Evolutionary conservation across 23 tunicate genomes (phyloP).

Genomic region (Halocynthia aurantium): DNA sequence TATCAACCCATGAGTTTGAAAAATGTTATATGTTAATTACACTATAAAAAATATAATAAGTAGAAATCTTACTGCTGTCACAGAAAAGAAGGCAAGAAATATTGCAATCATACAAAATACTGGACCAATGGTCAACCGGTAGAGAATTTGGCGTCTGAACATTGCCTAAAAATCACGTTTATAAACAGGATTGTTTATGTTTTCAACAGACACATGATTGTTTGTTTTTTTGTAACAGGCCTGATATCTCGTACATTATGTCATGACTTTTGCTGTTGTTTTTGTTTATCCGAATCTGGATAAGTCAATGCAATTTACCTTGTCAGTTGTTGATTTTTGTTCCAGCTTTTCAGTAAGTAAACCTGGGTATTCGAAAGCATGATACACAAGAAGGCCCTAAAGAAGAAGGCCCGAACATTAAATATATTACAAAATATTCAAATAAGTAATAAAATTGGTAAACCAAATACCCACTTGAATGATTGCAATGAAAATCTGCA

Average conservation of each 20-base stretch:
- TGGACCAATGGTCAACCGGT: not conserved
- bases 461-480: slow-evolving; percentile 4
- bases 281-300: not conserved
- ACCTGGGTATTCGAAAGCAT: slow-evolving; percentile 23
- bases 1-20: not conserved
- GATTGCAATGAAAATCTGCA: slow-evolving; percentile 9
- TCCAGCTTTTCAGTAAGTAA: not conserved
- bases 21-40: not conserved
- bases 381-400: slow-evolving; percentile 6
- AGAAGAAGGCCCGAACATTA: not conserved
- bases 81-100: not conserved
- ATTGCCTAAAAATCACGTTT: no score
- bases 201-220: no score
- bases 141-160: not conserved
- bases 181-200: no score
- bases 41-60: not conserved
- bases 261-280: no score
- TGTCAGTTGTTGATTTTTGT: not conserved
- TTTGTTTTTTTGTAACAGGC: not conserved
- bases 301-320: slow-evolving; percentile 3
- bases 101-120: not conserved
- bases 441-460: not conserved
- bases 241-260: no score
- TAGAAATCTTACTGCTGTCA: slow-evolving; percentile 6
- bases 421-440: not conserved